Conservation (phyloP, 2,797 vertebrate species). For the Simalia tracyae region DNA sequence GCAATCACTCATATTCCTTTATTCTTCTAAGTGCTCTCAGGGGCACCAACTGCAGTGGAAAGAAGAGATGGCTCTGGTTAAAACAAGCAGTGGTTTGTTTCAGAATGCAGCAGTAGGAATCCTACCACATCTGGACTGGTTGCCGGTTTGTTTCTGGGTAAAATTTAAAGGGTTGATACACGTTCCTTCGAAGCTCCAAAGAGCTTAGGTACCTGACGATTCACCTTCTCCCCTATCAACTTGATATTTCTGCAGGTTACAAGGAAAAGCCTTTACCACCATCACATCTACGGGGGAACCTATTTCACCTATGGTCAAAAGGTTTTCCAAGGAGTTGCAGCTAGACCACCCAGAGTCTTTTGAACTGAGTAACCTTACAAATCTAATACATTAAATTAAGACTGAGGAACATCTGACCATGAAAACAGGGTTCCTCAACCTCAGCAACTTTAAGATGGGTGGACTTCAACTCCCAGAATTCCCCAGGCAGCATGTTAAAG, state of each 20-base stretch:
- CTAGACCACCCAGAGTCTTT: too few relatives aligned
- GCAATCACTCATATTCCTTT: not conserved
- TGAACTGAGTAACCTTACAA: too few relatives aligned
- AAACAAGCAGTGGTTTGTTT: not conserved
- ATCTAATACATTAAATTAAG: not conserved
- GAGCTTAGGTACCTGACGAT: too few relatives aligned
- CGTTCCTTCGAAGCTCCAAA: not conserved
- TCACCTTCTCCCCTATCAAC: too few relatives aligned
- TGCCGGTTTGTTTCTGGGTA: not conserved
- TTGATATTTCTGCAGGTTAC: too few relatives aligned
- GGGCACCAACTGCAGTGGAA: not conserved
- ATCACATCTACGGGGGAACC: too few relatives aligned
- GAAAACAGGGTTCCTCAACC: not conserved
- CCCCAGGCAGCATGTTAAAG: too few relatives aligned
- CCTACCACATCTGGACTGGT: not conserved
- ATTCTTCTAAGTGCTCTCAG: not conserved
- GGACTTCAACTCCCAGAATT: too few relatives aligned
- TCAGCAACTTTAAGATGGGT: too few relatives aligned
- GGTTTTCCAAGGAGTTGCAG: too few relatives aligned
- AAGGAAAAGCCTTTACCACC: too few relatives aligned
- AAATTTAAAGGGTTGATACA: not conserved
- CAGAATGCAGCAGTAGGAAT: not conserved
- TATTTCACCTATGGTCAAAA: too few relatives aligned
- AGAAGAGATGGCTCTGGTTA: not conserved
- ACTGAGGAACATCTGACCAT: not conserved